These are phyloP conservation scores for Tanytarsus gracilentus DNA, from an alignment of 2,888 invertebrate species.

Conservation along the genomic window DNA sequence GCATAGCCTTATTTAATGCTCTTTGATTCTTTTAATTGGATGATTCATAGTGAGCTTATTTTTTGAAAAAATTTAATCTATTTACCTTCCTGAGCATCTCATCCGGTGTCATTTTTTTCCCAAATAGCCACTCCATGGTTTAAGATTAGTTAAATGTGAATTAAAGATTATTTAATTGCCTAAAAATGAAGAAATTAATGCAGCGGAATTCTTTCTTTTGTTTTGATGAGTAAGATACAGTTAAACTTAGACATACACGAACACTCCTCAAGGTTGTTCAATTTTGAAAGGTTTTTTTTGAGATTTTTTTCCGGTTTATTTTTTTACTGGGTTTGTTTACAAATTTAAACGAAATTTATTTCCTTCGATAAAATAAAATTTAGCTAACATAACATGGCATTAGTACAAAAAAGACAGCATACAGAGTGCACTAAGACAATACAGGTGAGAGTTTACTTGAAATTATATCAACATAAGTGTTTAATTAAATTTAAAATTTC, in stretches of 20 bases:
- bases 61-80: not conserved
- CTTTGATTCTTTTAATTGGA: conserved; percentile 67
- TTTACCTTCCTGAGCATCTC: conserved; percentile 84
- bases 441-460: not conserved
- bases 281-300: no score
- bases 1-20: conserved; percentile 94
- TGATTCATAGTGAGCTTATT: not conserved
- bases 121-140: conserved; percentile 89
- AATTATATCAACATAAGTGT: not conserved
- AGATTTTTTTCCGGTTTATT: no score
- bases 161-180: no score
- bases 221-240: no score
- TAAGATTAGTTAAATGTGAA: conserved; percentile 6
- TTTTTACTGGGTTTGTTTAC: no score
- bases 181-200: no score
- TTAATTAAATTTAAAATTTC: not conserved
- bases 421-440: not conserved
- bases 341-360: not conserved
- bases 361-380: not conserved
- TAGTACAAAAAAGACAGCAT: conserved; percentile 8
- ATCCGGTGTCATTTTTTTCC: conserved; percentile 91
- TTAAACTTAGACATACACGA: no score
- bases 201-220: no score
- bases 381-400: conserved; percentile 2
- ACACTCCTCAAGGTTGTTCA: no score